Conservation (phyloP, 2,113 vertebrate genomes). For the Daphoenositta chrysoptera region DNA sequence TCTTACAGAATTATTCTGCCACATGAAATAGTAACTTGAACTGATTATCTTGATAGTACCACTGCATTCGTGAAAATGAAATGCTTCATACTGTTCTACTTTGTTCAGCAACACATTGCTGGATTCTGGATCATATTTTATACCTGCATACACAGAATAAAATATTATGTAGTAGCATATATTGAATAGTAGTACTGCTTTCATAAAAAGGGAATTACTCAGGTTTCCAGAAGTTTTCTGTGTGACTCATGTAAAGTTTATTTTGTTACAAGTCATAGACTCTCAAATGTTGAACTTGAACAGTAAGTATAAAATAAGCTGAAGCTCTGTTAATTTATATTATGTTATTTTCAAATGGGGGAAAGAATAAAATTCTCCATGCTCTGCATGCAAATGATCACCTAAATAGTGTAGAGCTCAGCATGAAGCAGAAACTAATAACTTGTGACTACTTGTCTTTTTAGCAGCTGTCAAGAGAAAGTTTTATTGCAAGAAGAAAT, state of each 20-base stretch:
- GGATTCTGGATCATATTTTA: background rate
- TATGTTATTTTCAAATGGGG: constrained; percentile 20
- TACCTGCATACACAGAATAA: background rate
- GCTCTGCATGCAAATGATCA: constrained; percentile 45
- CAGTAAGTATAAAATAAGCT: constrained; percentile 11
- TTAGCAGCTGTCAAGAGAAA: constrained; percentile 60
- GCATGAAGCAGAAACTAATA: constrained; percentile 55
- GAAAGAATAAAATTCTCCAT: constrained; percentile 7
- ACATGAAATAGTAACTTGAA: background rate
- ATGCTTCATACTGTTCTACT: constrained; percentile 6
- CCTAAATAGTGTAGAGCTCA: constrained; percentile 55
- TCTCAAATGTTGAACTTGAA: constrained; percentile 21
- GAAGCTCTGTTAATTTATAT: constrained; percentile 14
- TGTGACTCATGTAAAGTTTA: background rate
- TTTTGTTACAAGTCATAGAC: background rate
- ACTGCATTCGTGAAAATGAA: constrained; percentile 22
- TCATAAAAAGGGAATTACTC: background rate
- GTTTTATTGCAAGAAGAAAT: constrained; percentile 23
- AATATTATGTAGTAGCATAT: background rate
- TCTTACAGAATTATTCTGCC: background rate
- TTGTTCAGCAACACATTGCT: background rate
- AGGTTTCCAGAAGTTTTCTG: background rate
- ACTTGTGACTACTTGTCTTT: constrained; percentile 66
- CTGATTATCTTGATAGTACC: background rate
- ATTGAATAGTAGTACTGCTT: background rate